Base-by-base conservation (phyloP, 2,888 invertebrate species). In the Lasioglossum pauxillum region DNA sequence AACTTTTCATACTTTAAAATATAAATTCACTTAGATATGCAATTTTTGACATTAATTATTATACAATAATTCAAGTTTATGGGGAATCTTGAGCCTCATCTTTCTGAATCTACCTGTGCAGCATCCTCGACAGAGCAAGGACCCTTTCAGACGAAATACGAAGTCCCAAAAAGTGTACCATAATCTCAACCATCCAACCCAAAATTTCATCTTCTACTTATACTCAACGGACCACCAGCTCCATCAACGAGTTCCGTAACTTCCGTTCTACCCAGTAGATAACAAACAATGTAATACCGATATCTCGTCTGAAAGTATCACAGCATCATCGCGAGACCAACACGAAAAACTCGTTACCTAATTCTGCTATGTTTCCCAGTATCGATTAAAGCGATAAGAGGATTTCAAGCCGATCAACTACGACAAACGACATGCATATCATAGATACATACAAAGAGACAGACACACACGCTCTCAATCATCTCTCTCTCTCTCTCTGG, bases 251-350 rank as follows among this genome's bases (percentile, higher is more conserved):
- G 35, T 67, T 31, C 31, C 69, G 41, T 14, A 12, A 38, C 8
- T 38, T 69, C 38, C n/a, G 19, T 10, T 69, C 35, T n/a, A 69
- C 41, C 38, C 69, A 5, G 69, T 69, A 69, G 19, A 69, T 35
- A n/a, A 8, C 38, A 1, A 38, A 53, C 49, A 53, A 8, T 23
- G 49, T 53, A 38, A 23, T 5, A 23, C 69, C 41, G 41, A 41
- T 69, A 69, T 69, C 38, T 69, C 69, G 69, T 69, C 69, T 69
- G 69, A 38, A 69, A 69, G 69, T 69, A 69, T n/a, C 69, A 12
- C 38, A n/a, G 23, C n/a, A 41, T 69, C 53, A 35, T 67, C 67
- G 16, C 31, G 31, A 35, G 67, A 67, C 67, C 67, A 19, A 67
- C 19, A 67, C 67, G 60, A 14, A 27, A n/a, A 16, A 5, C 27